Conservation (phyloP, 2,797 vertebrate genomes). For the Syngnathus rostellatus region DNA sequence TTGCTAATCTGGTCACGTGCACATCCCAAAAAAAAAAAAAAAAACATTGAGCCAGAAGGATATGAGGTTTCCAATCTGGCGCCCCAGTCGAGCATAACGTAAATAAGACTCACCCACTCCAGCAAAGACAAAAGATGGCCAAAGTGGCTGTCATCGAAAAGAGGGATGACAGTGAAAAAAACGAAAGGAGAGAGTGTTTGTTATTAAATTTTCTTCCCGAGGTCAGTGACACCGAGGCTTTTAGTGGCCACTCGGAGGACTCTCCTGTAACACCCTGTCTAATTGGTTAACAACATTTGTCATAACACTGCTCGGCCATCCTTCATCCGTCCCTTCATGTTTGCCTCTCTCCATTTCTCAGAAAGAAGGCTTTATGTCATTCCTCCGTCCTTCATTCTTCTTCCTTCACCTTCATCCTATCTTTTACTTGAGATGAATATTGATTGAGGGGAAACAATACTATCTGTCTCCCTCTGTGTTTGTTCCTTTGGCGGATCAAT, state of each 20-base stretch:
- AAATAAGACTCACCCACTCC: constrained; percentile 33
- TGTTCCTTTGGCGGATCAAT: constrained; percentile 1
- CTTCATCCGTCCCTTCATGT: constrained; percentile 21
- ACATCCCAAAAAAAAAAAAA: constrained; percentile 16
- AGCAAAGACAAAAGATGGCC: constrained; percentile 28
- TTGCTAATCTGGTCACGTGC: not conserved
- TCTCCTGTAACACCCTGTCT: constrained; percentile 49
- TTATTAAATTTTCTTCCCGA: constrained; percentile 63
- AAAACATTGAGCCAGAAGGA: not conserved
- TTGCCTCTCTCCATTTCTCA: constrained; percentile 12
- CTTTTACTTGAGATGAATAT: constrained; percentile 1
- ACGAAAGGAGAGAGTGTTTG: constrained; percentile 46
- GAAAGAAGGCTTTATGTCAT: not conserved
- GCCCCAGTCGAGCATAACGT: constrained; percentile 38
- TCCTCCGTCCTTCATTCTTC: not conserved
- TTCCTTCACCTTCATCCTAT: not conserved
- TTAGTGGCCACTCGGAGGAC: constrained; percentile 49
- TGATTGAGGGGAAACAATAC: not conserved
- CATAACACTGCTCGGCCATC: constrained; percentile 47
- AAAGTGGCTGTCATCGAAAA: constrained; percentile 29
- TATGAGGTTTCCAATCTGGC: not conserved
- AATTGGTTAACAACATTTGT: constrained; percentile 64
- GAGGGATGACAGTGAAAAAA: constrained; percentile 7
- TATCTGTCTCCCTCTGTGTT: not conserved
- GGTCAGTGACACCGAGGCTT: constrained; percentile 59